Conservation (phyloP, 2,888 invertebrate species). For the Stenotaenia linearis region DNA sequence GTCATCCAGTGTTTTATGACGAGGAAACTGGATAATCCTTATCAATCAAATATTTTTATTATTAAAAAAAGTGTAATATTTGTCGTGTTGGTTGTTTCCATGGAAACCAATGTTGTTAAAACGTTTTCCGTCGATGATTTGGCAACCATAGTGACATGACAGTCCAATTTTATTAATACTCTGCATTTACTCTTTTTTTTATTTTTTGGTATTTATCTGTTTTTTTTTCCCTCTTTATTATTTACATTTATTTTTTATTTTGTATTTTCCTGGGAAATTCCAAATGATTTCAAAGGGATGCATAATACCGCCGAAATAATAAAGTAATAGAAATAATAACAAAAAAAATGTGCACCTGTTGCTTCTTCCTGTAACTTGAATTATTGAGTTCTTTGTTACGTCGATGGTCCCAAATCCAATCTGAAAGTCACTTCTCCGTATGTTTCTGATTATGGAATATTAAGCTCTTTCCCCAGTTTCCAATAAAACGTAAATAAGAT, state of each 20-base stretch:
- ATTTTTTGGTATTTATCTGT: background rate
- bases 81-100: conserved; percentile 5
- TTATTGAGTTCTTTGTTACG: background rate
- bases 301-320: background rate
- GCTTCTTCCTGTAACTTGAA: background rate
- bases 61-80: conserved; percentile 14
- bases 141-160: conserved; percentile 26
- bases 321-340: background rate
- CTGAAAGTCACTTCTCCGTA: no score
- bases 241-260: background rate
- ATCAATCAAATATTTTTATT: conserved; percentile 5
- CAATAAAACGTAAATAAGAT: no score
- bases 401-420: background rate
- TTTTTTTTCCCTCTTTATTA: background rate
- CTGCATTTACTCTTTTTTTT: background rate
- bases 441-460: no score
- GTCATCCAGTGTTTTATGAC: background rate
- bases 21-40: background rate
- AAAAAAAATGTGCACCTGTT: background rate
- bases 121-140: conserved; percentile 21
- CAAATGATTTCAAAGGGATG: background rate
- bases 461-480: no score
- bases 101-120: conserved; percentile 12
- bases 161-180: background rate
- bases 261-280: background rate